Evolutionary conservation across 2,888 invertebrate species (phyloP).

Genomic region (Nudaria mundana): DNA sequence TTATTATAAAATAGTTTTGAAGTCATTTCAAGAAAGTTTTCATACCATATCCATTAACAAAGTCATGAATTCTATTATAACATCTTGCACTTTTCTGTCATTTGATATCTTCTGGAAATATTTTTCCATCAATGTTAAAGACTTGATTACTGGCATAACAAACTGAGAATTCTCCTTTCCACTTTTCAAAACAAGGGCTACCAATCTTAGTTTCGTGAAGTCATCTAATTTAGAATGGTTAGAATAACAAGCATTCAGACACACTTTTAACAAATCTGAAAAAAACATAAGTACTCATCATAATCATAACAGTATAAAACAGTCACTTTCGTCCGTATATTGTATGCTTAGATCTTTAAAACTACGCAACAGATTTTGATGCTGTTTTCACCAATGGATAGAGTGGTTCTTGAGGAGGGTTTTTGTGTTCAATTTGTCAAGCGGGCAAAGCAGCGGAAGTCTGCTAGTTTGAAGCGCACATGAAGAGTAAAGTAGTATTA

Average conservation of each 20-base stretch:
- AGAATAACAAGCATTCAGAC: slow-evolving; percentile 46
- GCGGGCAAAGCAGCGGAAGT: no score
- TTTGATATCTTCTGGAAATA: slow-evolving; percentile 47
- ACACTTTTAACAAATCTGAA: slow-evolving; percentile 64
- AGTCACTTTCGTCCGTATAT: no score
- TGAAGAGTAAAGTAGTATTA: no score
- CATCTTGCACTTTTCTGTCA: slow-evolving; percentile 68
- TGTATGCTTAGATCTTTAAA: no score
- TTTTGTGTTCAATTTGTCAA: no score
- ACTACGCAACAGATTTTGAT: no score
- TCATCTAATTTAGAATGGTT: slow-evolving; percentile 55
- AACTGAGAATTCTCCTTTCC: slow-evolving; percentile 65
- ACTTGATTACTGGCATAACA: slow-evolving; percentile 54
- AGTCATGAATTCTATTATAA: slow-evolving; percentile 57
- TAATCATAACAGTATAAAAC: neutral
- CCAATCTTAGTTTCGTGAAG: slow-evolving; percentile 61
- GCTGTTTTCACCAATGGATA: no score
- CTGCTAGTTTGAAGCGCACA: no score
- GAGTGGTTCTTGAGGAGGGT: no score
- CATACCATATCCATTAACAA: slow-evolving; percentile 56
- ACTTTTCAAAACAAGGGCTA: slow-evolving; percentile 67
- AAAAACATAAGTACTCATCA: neutral
- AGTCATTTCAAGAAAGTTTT: neutral
- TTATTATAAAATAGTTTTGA: neutral
- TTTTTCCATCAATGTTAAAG: slow-evolving; percentile 48